Evolutionary conservation across 2,888 invertebrate genomes (phyloP), one percentile per base, ranked within the genome.

Genomic region (Limenitis arthemis): DNA sequence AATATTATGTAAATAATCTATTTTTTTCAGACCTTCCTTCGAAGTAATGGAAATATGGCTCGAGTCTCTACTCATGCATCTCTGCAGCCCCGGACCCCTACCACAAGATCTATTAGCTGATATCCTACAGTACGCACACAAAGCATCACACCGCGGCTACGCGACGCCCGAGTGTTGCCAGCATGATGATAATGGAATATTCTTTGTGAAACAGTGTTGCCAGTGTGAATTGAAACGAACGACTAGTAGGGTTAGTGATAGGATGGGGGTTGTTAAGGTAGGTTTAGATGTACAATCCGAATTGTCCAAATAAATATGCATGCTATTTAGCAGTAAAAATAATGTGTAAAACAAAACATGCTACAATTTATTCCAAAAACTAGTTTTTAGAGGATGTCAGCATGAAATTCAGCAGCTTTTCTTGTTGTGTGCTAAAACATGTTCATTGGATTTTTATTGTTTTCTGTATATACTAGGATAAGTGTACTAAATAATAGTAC

Each of bases 21-120:
- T 8, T 20, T 37, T 9, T 54, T 90, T 91, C 68, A 94, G 96
- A 67, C 97, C 97, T 0, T 93, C 95, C 0, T 97, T 97, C 79
- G 96, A 96, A 70, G 91, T 94, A 34, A 90, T 96, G 73, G 93
- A 94, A 79, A 90, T 93, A n/a, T 96, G 97, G 96, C 80, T 96
- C 48, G 93, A 94, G 72, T 91, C 91, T 32, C 77, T 96, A 44
- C 91, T 91, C 29, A 90, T 91, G 87, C 92, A 93, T 66, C 77
- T 93, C 52, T 89, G 91, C 0, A 88, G 89, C 9, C 89, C 91
- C 1, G 89, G 88, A 54, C 82, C 91, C 0, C 70, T 90, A 47
- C 92, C 93, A 1, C 77, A 88, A 6, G 90, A 93, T 62, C 80
- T 95, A 37, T 87, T 94, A 11, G 90, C 89, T 46, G 95, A 95